phyloP scores from a whole-genome alignment of 2,888 invertebrate genomes.

The Napeogenes sylphis region DNA sequence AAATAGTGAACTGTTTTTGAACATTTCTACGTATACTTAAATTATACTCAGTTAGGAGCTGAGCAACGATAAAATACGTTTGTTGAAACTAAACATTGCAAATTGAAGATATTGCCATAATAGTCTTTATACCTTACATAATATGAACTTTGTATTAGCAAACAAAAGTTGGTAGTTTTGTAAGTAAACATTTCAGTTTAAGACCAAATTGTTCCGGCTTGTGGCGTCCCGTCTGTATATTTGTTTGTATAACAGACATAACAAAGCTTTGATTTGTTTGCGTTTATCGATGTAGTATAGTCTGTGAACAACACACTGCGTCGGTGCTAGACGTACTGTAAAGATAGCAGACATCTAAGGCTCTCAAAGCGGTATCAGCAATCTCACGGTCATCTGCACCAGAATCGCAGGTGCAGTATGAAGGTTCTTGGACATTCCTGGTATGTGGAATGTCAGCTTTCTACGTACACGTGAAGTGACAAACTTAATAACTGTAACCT shows the following conservation, averaged over 20 bases:
- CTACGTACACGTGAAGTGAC: too few relatives aligned
- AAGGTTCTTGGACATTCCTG: too few relatives aligned
- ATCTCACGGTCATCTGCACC: too few relatives aligned
- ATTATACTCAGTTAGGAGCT: conserved; percentile 8
- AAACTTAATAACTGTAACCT: too few relatives aligned
- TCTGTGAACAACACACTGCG: too few relatives aligned
- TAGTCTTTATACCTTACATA: conserved; percentile 17
- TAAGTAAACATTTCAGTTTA: conserved; percentile 56
- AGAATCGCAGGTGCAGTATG: too few relatives aligned
- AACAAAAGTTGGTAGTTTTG: conserved; percentile 46
- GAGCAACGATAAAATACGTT: conserved; percentile 9
- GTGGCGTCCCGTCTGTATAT: conserved; percentile 42
- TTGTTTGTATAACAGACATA: conserved; percentile 55
- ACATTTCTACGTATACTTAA: conserved; percentile 28
- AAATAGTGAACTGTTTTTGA: not conserved
- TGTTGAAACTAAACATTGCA: conserved; percentile 16
- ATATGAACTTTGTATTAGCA: conserved; percentile 24
- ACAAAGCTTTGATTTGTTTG: conserved; percentile 59
- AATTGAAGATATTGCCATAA: conserved; percentile 15
- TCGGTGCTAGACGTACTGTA: too few relatives aligned
- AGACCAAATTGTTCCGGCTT: conserved; percentile 60
- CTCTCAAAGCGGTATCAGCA: too few relatives aligned
- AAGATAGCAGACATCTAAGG: too few relatives aligned
- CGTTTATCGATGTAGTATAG: conserved; percentile 26
- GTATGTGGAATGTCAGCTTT: too few relatives aligned